Percentiles rank a stretch among this genome's conserved stretches.
These are phyloP conservation scores for Octodon degus DNA, from an alignment of 2,113 vertebrate species.

Conservation along the genomic window DNA sequence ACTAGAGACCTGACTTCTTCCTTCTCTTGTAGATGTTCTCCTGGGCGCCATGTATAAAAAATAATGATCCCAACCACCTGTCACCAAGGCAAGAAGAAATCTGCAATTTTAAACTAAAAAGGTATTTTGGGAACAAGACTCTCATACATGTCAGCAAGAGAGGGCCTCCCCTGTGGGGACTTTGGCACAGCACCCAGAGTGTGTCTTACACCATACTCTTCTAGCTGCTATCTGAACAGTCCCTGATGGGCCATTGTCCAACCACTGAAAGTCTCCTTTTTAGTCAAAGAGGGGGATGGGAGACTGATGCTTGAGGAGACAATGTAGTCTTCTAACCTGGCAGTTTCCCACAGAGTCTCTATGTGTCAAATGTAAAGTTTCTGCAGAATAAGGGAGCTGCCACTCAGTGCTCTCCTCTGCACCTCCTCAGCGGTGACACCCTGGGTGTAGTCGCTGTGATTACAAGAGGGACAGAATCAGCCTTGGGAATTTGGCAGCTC, in stretches of 20 bases:
- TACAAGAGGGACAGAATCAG: neutral
- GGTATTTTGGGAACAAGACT: conserved; percentile 43
- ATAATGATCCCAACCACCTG: conserved; percentile 61
- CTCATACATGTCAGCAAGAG: conserved; percentile 14
- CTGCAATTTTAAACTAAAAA: conserved; percentile 55
- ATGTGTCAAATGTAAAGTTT: neutral
- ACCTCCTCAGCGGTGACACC: neutral
- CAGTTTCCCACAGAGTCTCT: neutral
- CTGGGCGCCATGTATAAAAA: conserved; percentile 33
- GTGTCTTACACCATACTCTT: neutral
- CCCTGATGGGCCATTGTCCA: neutral
- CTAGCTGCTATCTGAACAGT: neutral
- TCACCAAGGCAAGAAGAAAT: conserved; percentile 21
- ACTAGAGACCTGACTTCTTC: neutral
- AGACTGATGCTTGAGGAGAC: neutral
- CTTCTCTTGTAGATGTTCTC: neutral
- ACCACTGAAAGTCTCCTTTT: neutral
- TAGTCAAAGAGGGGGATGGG: neutral
- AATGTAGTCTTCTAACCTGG: neutral
- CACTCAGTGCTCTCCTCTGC: neutral
- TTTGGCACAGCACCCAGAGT: neutral
- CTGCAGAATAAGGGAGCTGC: conserved; percentile 32
- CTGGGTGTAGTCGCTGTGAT: neutral
- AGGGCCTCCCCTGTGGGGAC: conserved; percentile 43
- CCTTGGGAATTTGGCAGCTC: neutral